Percentiles rank a stretch among this genome's conserved stretches.
These are phyloP conservation scores for Aleiodes sp. DNA, from an alignment of 1,140 invertebrate species.

Conservation along the genomic window DNA sequence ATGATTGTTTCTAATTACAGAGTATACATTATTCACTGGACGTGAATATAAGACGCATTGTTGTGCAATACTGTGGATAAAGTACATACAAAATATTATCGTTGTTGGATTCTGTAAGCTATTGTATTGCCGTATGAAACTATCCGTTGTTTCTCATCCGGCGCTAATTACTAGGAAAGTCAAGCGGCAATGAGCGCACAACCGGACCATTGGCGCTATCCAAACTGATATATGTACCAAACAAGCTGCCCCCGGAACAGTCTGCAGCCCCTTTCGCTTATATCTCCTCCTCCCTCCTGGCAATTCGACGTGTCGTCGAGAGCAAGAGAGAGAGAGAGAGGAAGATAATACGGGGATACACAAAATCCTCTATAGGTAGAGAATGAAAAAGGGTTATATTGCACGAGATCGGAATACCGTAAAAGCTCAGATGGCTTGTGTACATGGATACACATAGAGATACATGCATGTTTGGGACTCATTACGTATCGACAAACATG, in stretches of 20 bases:
- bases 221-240: slow-evolving; percentile 40
- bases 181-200: slow-evolving; percentile 28
- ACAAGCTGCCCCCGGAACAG: slow-evolving; percentile 21
- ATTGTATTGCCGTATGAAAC: background rate
- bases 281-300: background rate
- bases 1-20: too few relatives aligned
- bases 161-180: slow-evolving; percentile 39
- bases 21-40: too few relatives aligned
- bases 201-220: background rate
- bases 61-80: too few relatives aligned
- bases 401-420: slow-evolving; percentile 36
- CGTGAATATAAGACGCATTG: too few relatives aligned
- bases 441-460: too few relatives aligned
- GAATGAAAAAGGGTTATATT: too few relatives aligned
- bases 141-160: slow-evolving; percentile 29
- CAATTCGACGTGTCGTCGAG: slow-evolving; percentile 30
- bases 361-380: background rate
- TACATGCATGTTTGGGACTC: slow-evolving; percentile 37
- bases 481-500: slow-evolving; percentile 47
- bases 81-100: background rate
- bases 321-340: too few relatives aligned
- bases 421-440: slow-evolving; percentile 36
- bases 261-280: too few relatives aligned
- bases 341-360: background rate
- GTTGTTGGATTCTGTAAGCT: background rate